Evolutionary conservation across 2,888 invertebrate species (phyloP), one percentile per base, ranked within the genome.

Genomic region (Yponomeuta sedellus): DNA sequence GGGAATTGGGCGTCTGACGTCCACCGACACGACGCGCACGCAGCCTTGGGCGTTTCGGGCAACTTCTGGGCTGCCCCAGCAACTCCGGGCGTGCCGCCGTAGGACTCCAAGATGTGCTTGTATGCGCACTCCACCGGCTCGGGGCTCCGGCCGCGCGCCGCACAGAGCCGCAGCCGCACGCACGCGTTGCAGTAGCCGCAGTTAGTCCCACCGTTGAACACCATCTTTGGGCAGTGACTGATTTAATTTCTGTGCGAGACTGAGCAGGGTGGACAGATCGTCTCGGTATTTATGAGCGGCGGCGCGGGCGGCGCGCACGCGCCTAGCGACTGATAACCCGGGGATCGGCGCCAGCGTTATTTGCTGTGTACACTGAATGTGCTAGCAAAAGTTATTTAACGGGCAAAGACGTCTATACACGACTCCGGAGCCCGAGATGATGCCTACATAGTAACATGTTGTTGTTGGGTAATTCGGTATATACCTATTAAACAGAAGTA

Each of bases 101-200:
- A 92, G 0, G 90, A 87, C 68, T 91, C 89, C 71, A 92, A 71
- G 66, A 92, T 91, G 70, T 92, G 92, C 73, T 91, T 91, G 75
- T 92, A 92, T 12, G 90, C 89, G 69, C 92, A 92, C 75, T 90
- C 88, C 68, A 86, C 69, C 6, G 83, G 83, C 68, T 90, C 91
- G 1, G 91, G 86, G 67, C 75, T 81, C 52, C 92, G 79, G 4
- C 92, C 92, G 25, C 89, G 81, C 34, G 88, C 90, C 10, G 79
- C 83, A 73, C 82, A 79, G 59, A 91, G 72, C 20, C 91, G 82
- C 69, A 83, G 75, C 19, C 90, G 88, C 64, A 92, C 86, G 73
- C 92, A 92, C 58, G 89, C 85, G 72, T 78, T 81, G 77, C 92
- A 92, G 69, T 91, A 91, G 25, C 92, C 92, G 77, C 92, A 92